Base-by-base conservation (phyloP, 2,113 vertebrate genomes). In the Otocyon megalotis region DNA sequence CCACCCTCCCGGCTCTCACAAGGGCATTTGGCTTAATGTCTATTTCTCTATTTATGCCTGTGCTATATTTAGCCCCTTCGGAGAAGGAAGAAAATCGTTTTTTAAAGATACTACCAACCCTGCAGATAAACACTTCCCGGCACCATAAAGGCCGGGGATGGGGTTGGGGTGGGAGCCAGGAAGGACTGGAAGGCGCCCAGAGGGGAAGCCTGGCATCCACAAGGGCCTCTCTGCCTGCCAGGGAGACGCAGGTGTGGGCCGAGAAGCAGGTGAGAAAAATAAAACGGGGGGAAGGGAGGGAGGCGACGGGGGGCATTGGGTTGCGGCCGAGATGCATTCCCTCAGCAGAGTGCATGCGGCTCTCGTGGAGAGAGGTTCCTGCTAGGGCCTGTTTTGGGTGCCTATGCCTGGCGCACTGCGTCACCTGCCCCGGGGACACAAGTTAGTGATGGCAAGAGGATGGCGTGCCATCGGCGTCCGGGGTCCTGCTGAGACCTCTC, bases 221-320 rank as follows among this genome's bases (percentile, higher is more conserved):
- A 65, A 80, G 58, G 98, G 82, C 93, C 92, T 97, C 92, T 22
- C 95, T 69, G 98, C 97, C 97, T 98, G 98, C 98, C 98, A 98
- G 93, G 98, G 97, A 98, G 98, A 97, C 98, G 98, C 98, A 98
- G 98, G 98, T 98, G 98, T 98, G 98, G 93, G 92, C 97, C 89
- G 88, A 97, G 98, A 96, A 98, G 98, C 99, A 99, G 98, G 98
- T 99, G 98, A 98, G 97, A 93, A 97, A 97, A 98, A 98, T 98
- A 98, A 99, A 98, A 98, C 11, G 8, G 92, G 97, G 94, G 50
- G 24, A 0, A 7, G 95, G 50, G 32, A 0, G 9, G 94, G 67
- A 20, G 82, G 60, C 63, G 96, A 91, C 28, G 65, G 84, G 96
- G 76, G 82, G 98, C 92, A 92, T 96, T 72, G 96, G 92, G 95